phyloP scores from a whole-genome alignment of 2,113 vertebrate species.

The Clarias batrachus region DNA sequence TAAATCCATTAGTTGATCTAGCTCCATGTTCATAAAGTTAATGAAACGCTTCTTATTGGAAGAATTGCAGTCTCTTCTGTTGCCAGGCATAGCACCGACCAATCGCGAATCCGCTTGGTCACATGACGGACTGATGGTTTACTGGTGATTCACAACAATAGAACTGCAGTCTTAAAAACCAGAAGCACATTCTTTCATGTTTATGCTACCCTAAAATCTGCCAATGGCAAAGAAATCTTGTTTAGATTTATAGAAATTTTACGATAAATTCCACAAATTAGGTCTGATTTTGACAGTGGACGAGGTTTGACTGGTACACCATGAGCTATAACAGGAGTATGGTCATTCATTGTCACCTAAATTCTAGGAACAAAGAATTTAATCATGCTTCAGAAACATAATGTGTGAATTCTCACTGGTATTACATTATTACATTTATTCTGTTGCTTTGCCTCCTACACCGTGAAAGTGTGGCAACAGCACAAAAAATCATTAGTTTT shows the following conservation, averaged over 20 bases:
- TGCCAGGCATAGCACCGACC: constrained; percentile 33
- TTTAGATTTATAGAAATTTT: background rate
- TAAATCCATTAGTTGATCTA: constrained; percentile 31
- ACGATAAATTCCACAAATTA: background rate
- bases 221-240: background rate
- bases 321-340: background rate
- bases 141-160: constrained; percentile 12
- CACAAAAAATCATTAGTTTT: background rate
- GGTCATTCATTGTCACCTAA: background rate
- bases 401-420: constrained; percentile 6
- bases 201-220: background rate
- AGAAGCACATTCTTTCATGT: background rate
- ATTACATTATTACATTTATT: background rate
- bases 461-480: background rate
- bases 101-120: constrained; percentile 26
- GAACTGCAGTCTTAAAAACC: background rate
- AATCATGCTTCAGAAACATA: background rate
- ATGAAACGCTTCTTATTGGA: constrained; percentile 29
- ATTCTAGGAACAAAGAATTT: background rate
- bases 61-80: constrained; percentile 31
- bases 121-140: constrained; percentile 10
- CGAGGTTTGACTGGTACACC: background rate
- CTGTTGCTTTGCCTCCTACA: background rate
- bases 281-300: background rate
- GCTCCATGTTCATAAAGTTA: constrained; percentile 35